phyloP scores from a whole-genome alignment of 2,888 invertebrate genomes.

The Napeogenes sylphis region DNA sequence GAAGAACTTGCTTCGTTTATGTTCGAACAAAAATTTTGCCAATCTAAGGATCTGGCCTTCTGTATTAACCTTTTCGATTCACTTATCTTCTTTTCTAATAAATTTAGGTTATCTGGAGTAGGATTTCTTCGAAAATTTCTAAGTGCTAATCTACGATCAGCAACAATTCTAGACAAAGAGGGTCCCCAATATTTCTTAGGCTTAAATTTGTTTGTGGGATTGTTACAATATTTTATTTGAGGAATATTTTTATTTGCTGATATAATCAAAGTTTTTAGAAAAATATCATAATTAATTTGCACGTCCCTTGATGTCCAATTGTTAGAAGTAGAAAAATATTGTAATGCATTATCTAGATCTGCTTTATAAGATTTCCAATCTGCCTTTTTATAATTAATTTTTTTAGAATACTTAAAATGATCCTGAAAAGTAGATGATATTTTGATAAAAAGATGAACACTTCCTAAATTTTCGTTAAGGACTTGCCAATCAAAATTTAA shows the following conservation, averaged over 20 bases:
- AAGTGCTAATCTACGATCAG: slow-evolving; percentile 19
- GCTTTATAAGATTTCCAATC: slow-evolving; percentile 17
- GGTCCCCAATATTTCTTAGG: slow-evolving; percentile 24
- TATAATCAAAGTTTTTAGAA: slow-evolving; percentile 8
- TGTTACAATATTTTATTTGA: slow-evolving; percentile 9
- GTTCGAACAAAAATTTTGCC: slow-evolving; percentile 15
- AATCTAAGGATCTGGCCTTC: slow-evolving; percentile 4
- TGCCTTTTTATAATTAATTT: slow-evolving; percentile 17
- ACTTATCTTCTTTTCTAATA: slow-evolving; percentile 13
- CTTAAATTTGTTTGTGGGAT: slow-evolving; percentile 15
- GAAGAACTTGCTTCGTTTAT: slow-evolving; percentile 10
- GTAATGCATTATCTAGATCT: background rate
- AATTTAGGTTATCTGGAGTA: slow-evolving; percentile 9
- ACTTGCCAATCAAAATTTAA: too few relatives aligned
- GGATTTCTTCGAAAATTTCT: slow-evolving; percentile 21
- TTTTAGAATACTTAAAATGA: background rate
- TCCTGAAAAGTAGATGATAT: too few relatives aligned
- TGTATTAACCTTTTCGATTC: slow-evolving; percentile 9
- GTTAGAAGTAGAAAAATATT: background rate
- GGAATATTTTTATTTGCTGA: slow-evolving; percentile 18
- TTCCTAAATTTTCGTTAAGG: too few relatives aligned
- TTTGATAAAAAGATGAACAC: too few relatives aligned
- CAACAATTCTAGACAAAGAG: slow-evolving; percentile 18
- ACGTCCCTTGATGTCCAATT: slow-evolving; percentile 1
- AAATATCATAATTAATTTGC: slow-evolving; percentile 14